Evolutionary conservation across 2,888 invertebrate genomes (phyloP), one percentile per base, ranked within the genome.

Genomic region (Drosophila trichaetosa): DNA sequence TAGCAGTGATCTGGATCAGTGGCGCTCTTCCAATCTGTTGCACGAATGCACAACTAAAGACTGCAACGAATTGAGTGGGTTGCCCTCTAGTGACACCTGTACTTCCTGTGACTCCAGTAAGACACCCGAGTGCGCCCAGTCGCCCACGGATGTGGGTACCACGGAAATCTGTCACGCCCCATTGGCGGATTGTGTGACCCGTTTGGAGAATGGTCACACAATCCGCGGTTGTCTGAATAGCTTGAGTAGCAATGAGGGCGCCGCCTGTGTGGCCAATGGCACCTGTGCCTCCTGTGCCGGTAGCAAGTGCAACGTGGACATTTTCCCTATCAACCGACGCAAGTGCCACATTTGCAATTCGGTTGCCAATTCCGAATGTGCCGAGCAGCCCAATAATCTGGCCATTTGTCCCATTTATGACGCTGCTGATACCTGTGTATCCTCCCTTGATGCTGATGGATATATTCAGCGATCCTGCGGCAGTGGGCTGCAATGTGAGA

Each of bases 341-440:
- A 64, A 68, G n/a, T 93, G 92, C 52, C 83, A 89, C 65, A 90
- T 91, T 29, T 92, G 93, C 69, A 83, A 84, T 27, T 91, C 92
- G 0, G 52, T 54, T 0, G 68, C 73, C 8, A 68, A 90, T 24
- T 1, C 42, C 4, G 63, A 69, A 0, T 92, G 92, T 31, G 46
- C 40, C 7, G 52, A 59, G 21, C 18, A 65, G 0, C 92, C 92
- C 3, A 75, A 67, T 24, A 24, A 52, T 2, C 7, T 81, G 27
- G 72, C 81, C 54, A 54, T 91, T 34, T 92, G 92, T 69, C 90
- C 90, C 31, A 69, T 84, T 24, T 93, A 91, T 63, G 66, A 53
- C 1, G 49, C 29, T n/a, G 73, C 72, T 6, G 91, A 92, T 52
- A 71, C 56, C 3, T 92, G 92, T 38, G 87, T 92, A 4, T 53